Evolutionary conservation across 2,888 invertebrate species (phyloP), one percentile per base, ranked within the genome.

Genomic region (Octodonta nipae): DNA sequence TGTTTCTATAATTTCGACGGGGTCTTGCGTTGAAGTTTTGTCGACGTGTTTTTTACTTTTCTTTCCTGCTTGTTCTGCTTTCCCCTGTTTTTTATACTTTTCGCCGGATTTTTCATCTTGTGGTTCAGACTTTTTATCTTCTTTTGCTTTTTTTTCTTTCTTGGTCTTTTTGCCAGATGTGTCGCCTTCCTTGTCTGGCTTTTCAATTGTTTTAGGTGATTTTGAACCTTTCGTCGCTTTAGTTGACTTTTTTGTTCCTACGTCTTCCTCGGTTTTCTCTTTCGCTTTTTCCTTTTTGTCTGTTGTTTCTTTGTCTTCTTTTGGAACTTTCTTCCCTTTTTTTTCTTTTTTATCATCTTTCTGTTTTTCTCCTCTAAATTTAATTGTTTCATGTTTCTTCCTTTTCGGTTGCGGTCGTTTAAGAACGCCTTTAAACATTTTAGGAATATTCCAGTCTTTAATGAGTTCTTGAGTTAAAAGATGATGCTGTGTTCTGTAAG

Each of bases 391-490:
- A 27, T 49, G 50, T 35, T 54, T 50, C 2, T 39, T 35, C 28
- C 50, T 55, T 16, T 46, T 47, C 4, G 43, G 40, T 14, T 36
- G 29, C 1, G 54, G 55, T 33, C 41, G 44, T 36, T 50, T 51
- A 6, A 60, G 32, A 16, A 55, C 55, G 4, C 46, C 45, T 37
- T 51, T 58, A n/a, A 52, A 43, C 5, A 42, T 36, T 44, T 63
- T 63, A 0, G 61, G 61, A 12, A 54, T 42, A 7, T 34, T 42
- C 60, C 60, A 63, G 14, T 50, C 44, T 0, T 38, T 28, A 36
- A 60, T 61, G 5, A 61, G 22, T 28, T 49, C 47, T 43, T 63
- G 58, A 1, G 54, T 50, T 13, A 57, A 50, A 10, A 55, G 37
- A 34, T 43, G 46, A 8, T 57, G 57, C 2, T 50, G 45, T 27